Evolutionary conservation across 2,113 vertebrate species (phyloP).

Genomic region (Hemiprocne comata): DNA sequence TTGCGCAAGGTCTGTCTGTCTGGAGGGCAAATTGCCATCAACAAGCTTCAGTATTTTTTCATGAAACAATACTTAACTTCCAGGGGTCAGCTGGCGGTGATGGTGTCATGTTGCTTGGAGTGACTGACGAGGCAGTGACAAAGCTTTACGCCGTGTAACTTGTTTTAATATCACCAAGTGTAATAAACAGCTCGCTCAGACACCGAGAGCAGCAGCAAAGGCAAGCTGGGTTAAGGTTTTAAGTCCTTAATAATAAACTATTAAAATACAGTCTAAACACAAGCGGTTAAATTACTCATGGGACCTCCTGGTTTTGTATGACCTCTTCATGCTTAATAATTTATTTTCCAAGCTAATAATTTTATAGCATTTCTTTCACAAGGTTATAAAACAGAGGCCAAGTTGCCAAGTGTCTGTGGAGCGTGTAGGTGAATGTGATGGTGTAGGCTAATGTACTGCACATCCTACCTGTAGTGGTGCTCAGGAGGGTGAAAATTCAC

Average conservation of each 20-base stretch:
- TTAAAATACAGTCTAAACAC: neutral
- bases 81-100: conserved; percentile 43
- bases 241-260: neutral
- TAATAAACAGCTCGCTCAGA: accelerated
- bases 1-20: conserved; percentile 31
- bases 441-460: too few relatives aligned
- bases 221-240: neutral
- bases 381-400: neutral
- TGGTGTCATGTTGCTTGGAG: neutral
- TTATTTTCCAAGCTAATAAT: neutral
- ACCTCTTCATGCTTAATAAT: neutral
- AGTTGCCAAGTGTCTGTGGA: neutral
- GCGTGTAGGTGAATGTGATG: neutral
- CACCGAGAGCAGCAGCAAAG: accelerated
- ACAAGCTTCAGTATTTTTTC: neutral
- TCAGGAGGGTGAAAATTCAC: neutral
- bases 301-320: neutral
- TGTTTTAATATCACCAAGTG: neutral
- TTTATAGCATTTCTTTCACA: neutral
- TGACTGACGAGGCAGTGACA: neutral
- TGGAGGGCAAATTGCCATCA: conserved; percentile 30
- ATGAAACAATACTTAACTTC: neutral
- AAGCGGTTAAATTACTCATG: neutral
- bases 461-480: neutral
- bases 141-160: neutral